Percentiles rank a stretch among this genome's conserved stretches.
Conservation (phyloP, 2,113 vertebrate species). For the Podocnemis expansa region DNA sequence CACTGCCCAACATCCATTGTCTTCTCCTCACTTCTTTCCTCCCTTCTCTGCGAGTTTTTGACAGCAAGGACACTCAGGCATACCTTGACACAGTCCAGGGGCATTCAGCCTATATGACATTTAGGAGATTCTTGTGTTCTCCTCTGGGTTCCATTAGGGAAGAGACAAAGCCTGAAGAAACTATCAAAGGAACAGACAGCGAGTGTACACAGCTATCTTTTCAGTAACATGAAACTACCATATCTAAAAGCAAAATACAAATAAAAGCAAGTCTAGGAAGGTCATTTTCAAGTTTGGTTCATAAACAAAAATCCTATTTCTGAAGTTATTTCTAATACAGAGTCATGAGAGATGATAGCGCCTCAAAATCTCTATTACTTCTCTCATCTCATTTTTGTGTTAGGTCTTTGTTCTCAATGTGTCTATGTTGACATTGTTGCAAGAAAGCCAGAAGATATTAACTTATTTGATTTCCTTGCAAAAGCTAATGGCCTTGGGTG, state of each 20-base stretch:
- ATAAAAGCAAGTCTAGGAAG: neutral
- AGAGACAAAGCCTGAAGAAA: neutral
- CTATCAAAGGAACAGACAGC: neutral
- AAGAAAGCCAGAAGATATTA: neutral
- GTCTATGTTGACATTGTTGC: constrained; percentile 7
- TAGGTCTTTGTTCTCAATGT: constrained; percentile 9
- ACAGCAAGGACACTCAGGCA: neutral
- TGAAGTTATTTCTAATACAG: neutral
- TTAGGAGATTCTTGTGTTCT: neutral
- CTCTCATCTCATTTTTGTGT: constrained; percentile 34
- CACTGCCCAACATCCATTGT: neutral
- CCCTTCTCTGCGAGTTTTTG: neutral
- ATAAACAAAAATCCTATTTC: constrained; percentile 11
- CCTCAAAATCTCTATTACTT: constrained; percentile 41
- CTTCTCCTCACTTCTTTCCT: neutral
- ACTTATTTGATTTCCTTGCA: neutral
- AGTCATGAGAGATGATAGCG: neutral
- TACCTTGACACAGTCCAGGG: neutral
- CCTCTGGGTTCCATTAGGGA: neutral
- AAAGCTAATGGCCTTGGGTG: constrained; percentile 12
- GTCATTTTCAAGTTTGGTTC: constrained; percentile 19
- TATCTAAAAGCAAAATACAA: constrained; percentile 19
- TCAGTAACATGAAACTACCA: neutral
- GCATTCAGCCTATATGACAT: neutral
- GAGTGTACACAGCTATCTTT: neutral